phyloP scores from a whole-genome alignment of 2,888 invertebrate species.

The Parapristionchus giblindavisi region DNA sequence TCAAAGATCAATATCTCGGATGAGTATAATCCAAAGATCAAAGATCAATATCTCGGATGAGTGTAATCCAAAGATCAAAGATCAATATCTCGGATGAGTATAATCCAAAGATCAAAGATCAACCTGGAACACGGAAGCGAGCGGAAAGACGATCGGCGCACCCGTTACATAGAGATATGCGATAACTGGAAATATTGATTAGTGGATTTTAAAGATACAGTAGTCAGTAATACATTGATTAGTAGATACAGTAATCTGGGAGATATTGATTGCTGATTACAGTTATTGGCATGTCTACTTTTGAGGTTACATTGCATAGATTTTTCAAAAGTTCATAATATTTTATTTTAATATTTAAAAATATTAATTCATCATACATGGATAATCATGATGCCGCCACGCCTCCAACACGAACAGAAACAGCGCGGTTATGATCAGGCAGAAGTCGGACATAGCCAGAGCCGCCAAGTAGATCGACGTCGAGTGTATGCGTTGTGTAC shows the following conservation, averaged over 20 bases:
- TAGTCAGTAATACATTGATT: no score
- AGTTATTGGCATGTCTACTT: constrained; percentile 1
- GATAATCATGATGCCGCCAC: constrained; percentile 67
- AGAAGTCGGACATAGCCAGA: constrained; percentile 65
- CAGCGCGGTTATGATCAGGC: constrained; percentile 67
- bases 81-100: constrained; percentile 9
- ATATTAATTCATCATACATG: constrained; percentile 45
- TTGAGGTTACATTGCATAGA: neutral
- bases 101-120: no score
- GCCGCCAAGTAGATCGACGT: constrained; percentile 66
- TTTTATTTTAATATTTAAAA: neutral
- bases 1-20: constrained; percentile 17
- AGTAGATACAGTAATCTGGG: neutral
- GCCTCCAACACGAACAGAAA: constrained; percentile 68
- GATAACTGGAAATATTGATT: constrained; percentile 50
- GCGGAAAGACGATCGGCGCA: constrained; percentile 65
- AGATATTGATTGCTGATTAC: no score
- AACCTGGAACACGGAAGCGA: constrained; percentile 66
- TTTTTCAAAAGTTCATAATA: neutral
- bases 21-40: constrained; percentile 19
- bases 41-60: constrained; percentile 13
- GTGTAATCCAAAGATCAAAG: constrained; percentile 26
- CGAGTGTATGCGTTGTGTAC: constrained; percentile 58
- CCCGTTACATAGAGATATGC: constrained; percentile 65
- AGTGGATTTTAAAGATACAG: neutral